Evolutionary conservation across 2,888 invertebrate species (phyloP).

Genomic region (Polymixis flavicincta): DNA sequence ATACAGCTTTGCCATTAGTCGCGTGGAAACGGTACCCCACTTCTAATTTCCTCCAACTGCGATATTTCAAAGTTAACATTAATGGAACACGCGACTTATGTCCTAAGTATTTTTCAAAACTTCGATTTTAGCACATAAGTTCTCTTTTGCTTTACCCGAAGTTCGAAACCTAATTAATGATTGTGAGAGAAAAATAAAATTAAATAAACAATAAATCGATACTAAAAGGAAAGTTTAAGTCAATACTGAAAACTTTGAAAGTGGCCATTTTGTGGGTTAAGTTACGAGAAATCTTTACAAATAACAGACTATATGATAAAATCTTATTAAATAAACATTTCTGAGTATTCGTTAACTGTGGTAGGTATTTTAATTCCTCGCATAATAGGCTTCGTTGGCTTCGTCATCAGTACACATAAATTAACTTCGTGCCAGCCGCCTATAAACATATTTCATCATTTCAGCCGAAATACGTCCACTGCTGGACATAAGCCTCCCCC

Average conservation of each 20-base stretch:
- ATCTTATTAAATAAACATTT: neutral
- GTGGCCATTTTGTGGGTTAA: conserved; percentile 72
- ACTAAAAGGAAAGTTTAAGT: conserved; percentile 83
- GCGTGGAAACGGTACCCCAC: neutral
- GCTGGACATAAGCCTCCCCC: too few relatives aligned
- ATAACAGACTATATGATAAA: neutral
- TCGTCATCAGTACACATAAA: too few relatives aligned
- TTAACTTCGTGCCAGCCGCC: too few relatives aligned
- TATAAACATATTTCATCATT: too few relatives aligned
- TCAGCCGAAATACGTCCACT: too few relatives aligned
- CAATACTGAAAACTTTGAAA: conserved; percentile 80
- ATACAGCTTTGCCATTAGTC: conserved; percentile 27
- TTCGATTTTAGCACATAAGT: conserved; percentile 35
- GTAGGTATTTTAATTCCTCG: too few relatives aligned
- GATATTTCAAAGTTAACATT: conserved; percentile 31
- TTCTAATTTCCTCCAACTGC: conserved; percentile 10
- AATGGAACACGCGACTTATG: conserved; percentile 25
- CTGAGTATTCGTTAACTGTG: neutral
- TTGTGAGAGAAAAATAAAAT: conserved; percentile 67
- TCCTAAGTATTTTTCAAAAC: conserved; percentile 36
- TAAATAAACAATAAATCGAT: conserved; percentile 80
- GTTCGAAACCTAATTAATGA: conserved; percentile 59
- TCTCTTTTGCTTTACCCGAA: conserved; percentile 13
- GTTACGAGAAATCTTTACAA: conserved; percentile 50
- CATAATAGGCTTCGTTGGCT: too few relatives aligned